Base-by-base conservation (phyloP, 2,797 vertebrate genomes). In the Acipenser oxyrinchus region DNA sequence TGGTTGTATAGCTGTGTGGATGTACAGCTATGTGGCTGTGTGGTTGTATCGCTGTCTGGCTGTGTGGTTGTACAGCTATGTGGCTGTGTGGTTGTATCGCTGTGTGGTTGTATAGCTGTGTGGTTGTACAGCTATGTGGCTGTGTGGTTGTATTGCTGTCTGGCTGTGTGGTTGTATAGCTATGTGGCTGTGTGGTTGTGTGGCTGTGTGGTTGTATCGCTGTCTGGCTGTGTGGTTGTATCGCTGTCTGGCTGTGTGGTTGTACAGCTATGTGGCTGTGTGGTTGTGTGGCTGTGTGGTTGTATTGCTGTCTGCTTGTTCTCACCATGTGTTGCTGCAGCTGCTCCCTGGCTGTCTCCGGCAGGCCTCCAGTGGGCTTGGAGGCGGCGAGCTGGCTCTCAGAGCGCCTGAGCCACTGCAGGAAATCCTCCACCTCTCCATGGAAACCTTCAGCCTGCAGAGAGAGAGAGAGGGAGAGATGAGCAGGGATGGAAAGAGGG, bases 361-460 rank as follows among this genome's bases (percentile, higher is more conserved):
- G 97, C 73, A 99, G 91, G 10, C 97, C 96, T 69, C 97, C 97
- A 2, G 94, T 98, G 67, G 95, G 94, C 73, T 97, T 98, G 1
- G 96, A 93, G 3, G 94, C 89, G 0, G 93, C 94, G 78, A 99
- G 92, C 70, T 98, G 96, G 83, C 89, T 95, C 80, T 99, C 97
- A 75, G 97, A 95, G 81, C 93, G 93, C 63, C 93, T 91, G 71
- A 98, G 84, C 93, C 96, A 98, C 81, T 94, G 92, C 65, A 99
- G 93, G 80, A 99, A 98, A 85, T 98, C 96, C 86, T 99, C 97
- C 82, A 99, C 82, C 84, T 99, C 97, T 9, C 95, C 95, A 79
- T 98, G 95, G 90, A 97, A 99, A 84, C 96, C 95, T 84, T 99
- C 95, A 66, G 96, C 97, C 97, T 99, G 75, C 71, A 18, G 18